phyloP scores from a whole-genome alignment of 2,113 vertebrate genomes.

The Hypomesus transpacificus region DNA sequence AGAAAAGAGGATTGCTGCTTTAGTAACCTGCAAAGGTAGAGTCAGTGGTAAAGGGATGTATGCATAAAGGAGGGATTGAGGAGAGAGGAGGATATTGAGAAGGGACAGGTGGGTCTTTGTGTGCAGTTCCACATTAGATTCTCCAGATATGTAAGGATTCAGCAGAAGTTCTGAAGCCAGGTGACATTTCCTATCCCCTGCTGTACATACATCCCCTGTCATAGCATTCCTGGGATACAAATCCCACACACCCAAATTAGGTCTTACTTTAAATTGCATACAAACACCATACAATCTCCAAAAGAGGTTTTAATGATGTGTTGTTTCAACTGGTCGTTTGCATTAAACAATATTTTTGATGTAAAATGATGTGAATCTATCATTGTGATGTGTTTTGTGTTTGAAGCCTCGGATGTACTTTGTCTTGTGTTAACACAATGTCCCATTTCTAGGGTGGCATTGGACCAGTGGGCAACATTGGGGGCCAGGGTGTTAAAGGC shows the following conservation, averaged over 20 bases:
- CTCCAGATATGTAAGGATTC: constrained; percentile 17
- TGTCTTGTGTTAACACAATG: constrained; percentile 14
- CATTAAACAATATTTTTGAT: not conserved
- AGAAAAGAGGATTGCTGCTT: constrained; percentile 10
- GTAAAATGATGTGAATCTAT: not conserved
- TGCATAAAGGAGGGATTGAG: constrained; percentile 25
- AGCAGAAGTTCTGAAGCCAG: constrained; percentile 5
- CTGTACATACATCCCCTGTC: not conserved
- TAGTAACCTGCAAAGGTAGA: constrained; percentile 15
- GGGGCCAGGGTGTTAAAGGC: constrained; percentile 80
- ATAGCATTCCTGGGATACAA: constrained; percentile 10
- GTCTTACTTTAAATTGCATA: not conserved
- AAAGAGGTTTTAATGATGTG: too few relatives aligned
- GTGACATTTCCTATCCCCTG: not conserved
- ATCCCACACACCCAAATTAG: constrained; percentile 2
- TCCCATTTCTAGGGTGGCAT: constrained; percentile 78
- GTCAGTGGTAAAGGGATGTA: constrained; percentile 31
- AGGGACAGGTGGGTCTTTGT: constrained; percentile 46
- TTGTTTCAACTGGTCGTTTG: not conserved
- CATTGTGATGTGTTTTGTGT: not conserved
- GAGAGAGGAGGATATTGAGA: not conserved
- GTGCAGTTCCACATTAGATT: constrained; percentile 24
- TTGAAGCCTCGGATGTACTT: not conserved
- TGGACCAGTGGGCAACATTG: constrained; percentile 79
- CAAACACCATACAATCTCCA: not conserved